Conservation (phyloP, 2,113 vertebrate species). For the Corapipo altera region DNA sequence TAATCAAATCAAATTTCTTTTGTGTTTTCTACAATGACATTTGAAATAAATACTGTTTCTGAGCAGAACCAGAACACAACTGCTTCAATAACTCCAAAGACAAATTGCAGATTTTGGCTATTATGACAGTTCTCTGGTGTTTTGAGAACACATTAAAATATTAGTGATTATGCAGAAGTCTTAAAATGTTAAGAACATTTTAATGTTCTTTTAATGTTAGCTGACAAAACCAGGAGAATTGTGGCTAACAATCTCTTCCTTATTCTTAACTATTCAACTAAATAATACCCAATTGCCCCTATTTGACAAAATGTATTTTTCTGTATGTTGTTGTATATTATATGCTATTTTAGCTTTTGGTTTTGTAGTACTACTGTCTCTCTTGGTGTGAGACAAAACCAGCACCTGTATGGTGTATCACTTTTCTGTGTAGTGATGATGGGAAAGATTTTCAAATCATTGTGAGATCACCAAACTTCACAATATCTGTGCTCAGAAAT, state of each 20-base stretch:
- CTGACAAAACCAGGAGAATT: not conserved
- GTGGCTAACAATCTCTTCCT: not conserved
- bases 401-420: not conserved
- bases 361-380: not conserved
- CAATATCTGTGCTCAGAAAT: not conserved
- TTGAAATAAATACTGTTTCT: not conserved
- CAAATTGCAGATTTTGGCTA: not conserved
- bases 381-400: not conserved
- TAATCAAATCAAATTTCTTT: constrained; percentile 21
- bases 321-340: not conserved
- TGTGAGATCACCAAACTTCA: not conserved
- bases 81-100: not conserved
- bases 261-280: not conserved
- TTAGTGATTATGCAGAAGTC: not conserved
- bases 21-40: constrained; percentile 5
- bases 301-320: not conserved
- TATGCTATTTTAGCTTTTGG: not conserved
- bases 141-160: not conserved
- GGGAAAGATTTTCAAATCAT: not conserved
- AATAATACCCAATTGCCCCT: not conserved
- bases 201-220: not conserved
- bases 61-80: not conserved
- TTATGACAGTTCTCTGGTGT: not conserved
- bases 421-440: not conserved
- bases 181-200: not conserved